A percentile compares a stretch with the other conserved stretches of the same genome.
These are phyloP conservation scores for Hydroisotoma schaefferi DNA, from an alignment of 2,888 invertebrate species.

Conservation along the genomic window DNA sequence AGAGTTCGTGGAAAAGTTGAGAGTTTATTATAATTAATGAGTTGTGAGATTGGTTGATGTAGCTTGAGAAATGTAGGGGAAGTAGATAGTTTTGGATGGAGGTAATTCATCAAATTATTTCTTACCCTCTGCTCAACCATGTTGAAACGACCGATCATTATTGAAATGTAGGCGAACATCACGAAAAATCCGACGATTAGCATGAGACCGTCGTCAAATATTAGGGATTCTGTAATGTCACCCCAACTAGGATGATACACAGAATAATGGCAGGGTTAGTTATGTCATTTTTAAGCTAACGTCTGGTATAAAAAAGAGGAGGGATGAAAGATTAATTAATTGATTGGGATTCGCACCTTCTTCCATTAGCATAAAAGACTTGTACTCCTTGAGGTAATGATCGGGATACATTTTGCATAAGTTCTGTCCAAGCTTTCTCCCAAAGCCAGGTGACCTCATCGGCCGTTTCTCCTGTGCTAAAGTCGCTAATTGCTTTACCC, in stretches of 20 bases:
- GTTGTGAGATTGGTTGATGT: too few species aligned
- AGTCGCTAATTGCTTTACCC: slow-evolving; percentile 65
- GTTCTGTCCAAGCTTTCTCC: slow-evolving; percentile 60
- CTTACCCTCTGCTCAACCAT: slow-evolving; percentile 68
- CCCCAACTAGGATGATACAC: slow-evolving; percentile 64
- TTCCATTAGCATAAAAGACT: slow-evolving; percentile 61
- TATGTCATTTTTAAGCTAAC: too few species aligned
- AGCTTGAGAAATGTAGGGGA: too few species aligned
- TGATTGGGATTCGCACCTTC: slow-evolving; percentile 54
- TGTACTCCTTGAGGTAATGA: slow-evolving; percentile 51
- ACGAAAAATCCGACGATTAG: slow-evolving; percentile 64
- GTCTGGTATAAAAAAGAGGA: too few species aligned
- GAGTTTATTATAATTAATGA: too few species aligned
- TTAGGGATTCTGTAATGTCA: slow-evolving; percentile 66
- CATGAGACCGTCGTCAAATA: slow-evolving; percentile 71
- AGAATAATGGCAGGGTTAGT: too few species aligned
- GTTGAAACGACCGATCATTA: slow-evolving; percentile 69
- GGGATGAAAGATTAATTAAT: too few species aligned
- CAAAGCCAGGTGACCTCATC: slow-evolving; percentile 58
- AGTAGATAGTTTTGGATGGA: too few species aligned
- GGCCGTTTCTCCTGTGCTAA: slow-evolving; percentile 73
- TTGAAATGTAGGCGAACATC: slow-evolving; percentile 70
- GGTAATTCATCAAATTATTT: too few species aligned
- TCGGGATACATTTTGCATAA: slow-evolving; percentile 53
- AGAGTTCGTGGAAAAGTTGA: too few species aligned